Base-by-base conservation (phyloP, 2,888 invertebrate genomes). In the Clunio marinus region DNA sequence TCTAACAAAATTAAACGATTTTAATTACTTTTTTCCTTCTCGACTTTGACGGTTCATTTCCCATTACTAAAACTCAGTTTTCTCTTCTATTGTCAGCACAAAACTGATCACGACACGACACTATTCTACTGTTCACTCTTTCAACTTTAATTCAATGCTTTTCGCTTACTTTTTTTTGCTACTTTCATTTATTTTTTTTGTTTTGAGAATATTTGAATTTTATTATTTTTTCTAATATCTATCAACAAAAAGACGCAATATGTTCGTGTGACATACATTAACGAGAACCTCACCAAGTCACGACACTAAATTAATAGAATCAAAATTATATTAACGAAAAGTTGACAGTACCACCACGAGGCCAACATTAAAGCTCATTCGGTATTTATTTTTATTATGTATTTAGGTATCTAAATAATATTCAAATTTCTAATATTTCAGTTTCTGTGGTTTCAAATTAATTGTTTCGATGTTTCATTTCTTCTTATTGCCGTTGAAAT, bases 1-100 rank as follows among this genome's bases (percentile, higher is more conserved):
- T 32, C 32, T 7, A 32, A 32, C 32, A 32, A 32, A 32, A 32
- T 32, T 32, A 10, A 32, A 32, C 5, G 5, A 1, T 20, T 57
- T 27, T 15, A 57, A 57, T 57, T 57, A 57, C 57, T 57, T 57
- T 57, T 57, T 57, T 57, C 27, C 57, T 24, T 57, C 25, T 57
- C 27, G 27, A 24, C 27, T 2, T 57, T 10, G 57, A 57, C 4
- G 57, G 20, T 20, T 57, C 57, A 22, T 57, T 57, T 15, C 57
- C 57, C 57, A 57, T 57, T 57, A 25, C 27, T 57, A 15, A n/a
- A n/a, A n/a, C n/a, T n/a, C n/a, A n/a, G n/a, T n/a, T n/a, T 3
- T 22, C n/a, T 15, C 27, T 25, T 22, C 57, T 57, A 22, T 57
- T 57, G 27, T 24, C 57, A 57, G 57, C 57, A 4, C 25, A 25